Percentiles rank a stretch among this genome's conserved stretches.
These are phyloP conservation scores for Ictalurus punctatus DNA, from an alignment of 2,113 vertebrate genomes.

Conservation along the genomic window DNA sequence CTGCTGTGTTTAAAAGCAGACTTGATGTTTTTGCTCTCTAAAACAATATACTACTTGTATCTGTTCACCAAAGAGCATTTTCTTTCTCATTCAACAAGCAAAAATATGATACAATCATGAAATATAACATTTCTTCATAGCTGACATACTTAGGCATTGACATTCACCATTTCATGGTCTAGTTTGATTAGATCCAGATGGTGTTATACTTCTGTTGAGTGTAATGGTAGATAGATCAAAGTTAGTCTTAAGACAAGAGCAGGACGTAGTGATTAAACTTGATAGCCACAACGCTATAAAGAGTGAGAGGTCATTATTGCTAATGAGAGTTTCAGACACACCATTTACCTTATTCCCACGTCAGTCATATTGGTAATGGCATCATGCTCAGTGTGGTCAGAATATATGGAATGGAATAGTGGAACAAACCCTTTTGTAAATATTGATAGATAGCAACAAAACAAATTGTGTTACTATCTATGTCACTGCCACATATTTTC, in stretches of 20 bases:
- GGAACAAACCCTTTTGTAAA: neutral
- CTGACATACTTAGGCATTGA: conserved; percentile 13
- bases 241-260: conserved; percentile 26
- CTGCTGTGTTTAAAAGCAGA: conserved; percentile 14
- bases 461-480: neutral
- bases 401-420: neutral
- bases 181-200: conserved; percentile 10
- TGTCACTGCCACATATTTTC: neutral
- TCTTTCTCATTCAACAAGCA: neutral
- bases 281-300: conserved; percentile 12
- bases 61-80: neutral
- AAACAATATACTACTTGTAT: conserved; percentile 33
- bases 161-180: neutral
- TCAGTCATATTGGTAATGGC: neutral
- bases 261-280: conserved; percentile 26
- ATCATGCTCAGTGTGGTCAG: neutral
- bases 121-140: neutral
- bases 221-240: conserved; percentile 42
- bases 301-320: conserved; percentile 36
- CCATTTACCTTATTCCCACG: neutral
- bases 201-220: conserved; percentile 7
- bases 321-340: conserved; percentile 51
- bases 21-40: conserved; percentile 2
- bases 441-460: neutral
- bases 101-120: neutral